Evolutionary conservation across 1,140 invertebrate genomes (phyloP), one percentile per base, ranked within the genome.

Genomic region (Microplitis demolitor): DNA sequence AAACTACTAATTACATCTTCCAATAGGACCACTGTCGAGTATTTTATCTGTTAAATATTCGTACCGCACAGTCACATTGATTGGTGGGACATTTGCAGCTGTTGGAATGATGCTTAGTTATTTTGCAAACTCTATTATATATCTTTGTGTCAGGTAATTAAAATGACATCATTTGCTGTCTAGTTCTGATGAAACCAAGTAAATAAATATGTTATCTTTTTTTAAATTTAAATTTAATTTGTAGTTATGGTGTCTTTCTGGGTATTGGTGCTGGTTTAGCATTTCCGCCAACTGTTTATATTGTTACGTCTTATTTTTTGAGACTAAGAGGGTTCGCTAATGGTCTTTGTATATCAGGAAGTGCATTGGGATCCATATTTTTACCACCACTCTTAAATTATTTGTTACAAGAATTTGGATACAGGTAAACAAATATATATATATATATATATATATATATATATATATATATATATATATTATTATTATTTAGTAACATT

Each of bases 11-110:
- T 66, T 58, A n/a, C 76, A 75, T 62, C 76, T 77, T 56, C 77
- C 91, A 83, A 75, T 88, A 92, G 97, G 96, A 78, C 96, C 96
- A 13, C 84, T 98, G 58, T 96, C 96, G 13, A 96, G 95, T 81
- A 92, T 96, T 76, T 87, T 98, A 54, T 96, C 95, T 0, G 93
- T 96, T 60, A 94, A 93, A 82, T 97, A 93, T 89, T 97, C 96
- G 31, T 98, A 97, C 84, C 88, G 94, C n/a, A 94, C 92, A 8
- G 94, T 97, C 14, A 96, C 96, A 4, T 90, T 98, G 35, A 88
- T 95, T 4, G 97, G 96, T 16, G 94, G 95, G 5, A 89, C 92
- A 4, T 92, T 96, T 70, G 93, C 96, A 0, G 91, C 94, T 0
- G 82, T 92, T 63, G 96, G 96, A 68, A 94, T 97, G 90, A 94